These are phyloP conservation scores for Idaea aversata DNA, from an alignment of 2,888 invertebrate genomes.

Conservation along the genomic window DNA sequence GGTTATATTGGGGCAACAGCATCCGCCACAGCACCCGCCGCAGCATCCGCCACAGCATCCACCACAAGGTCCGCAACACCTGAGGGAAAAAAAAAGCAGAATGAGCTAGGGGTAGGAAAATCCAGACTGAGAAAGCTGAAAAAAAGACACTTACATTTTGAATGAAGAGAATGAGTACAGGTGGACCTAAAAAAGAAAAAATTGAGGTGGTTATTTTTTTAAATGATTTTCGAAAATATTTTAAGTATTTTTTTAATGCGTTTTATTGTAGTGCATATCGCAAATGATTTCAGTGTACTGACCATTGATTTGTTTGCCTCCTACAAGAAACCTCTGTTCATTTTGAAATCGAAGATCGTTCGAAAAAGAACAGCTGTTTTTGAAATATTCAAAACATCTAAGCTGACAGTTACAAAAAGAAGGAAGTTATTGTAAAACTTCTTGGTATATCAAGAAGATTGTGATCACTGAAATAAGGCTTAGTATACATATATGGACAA, in stretches of 20 bases:
- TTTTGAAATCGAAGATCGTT: conserved; percentile 33
- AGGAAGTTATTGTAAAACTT: neutral
- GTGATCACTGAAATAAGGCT: neutral
- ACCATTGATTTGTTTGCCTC: conserved; percentile 20
- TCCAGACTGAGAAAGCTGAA: neutral
- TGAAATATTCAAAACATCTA: conserved; percentile 3
- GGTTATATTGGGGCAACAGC: conserved; percentile 51
- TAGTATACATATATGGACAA: neutral
- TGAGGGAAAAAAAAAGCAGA: neutral
- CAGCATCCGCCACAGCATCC: conserved; percentile 16
- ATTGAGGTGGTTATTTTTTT: conserved; percentile 8
- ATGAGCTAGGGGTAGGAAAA: neutral
- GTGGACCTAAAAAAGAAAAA: conserved; percentile 15
- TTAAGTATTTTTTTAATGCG: conserved; percentile 27
- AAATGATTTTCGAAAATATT: conserved; percentile 9
- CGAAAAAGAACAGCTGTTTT: neutral
- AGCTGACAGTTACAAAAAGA: neutral
- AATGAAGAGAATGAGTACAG: conserved; percentile 27
- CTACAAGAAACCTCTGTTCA: conserved; percentile 43
- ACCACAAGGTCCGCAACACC: conserved; percentile 9
- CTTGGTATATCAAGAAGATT: conserved; percentile 2
- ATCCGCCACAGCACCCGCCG: conserved; percentile 34
- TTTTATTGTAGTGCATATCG: conserved; percentile 42
- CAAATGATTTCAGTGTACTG: conserved; percentile 58
- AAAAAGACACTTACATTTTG: conserved; percentile 42